Conservation (phyloP, 2,888 invertebrate species). For the Digitonthophagus gazella region DNA sequence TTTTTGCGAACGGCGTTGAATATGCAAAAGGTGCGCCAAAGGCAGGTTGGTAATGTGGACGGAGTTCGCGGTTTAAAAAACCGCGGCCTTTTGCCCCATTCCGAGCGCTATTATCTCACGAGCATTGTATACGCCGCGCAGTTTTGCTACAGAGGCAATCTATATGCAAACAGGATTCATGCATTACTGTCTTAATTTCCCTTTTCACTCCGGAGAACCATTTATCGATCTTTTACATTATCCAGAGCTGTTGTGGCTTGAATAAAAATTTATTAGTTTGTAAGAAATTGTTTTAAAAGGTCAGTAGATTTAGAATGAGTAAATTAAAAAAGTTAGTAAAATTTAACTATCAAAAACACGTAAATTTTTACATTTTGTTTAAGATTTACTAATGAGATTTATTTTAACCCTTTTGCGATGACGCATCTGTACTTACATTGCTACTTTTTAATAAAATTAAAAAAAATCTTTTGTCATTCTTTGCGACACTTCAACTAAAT, state of each 20-base stretch:
- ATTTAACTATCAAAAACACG: no score
- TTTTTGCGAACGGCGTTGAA: neutral
- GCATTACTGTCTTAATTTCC: neutral
- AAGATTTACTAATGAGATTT: no score
- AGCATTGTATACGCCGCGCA: neutral
- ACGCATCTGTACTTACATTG: no score
- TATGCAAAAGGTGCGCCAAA: neutral
- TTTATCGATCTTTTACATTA: neutral
- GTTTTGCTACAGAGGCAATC: neutral
- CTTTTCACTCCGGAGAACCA: neutral
- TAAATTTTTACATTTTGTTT: no score
- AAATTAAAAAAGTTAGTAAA: no score
- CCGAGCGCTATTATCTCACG: neutral
- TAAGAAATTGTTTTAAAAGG: no score
- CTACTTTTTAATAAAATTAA: no score
- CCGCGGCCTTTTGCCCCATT: neutral
- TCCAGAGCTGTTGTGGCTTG: neutral
- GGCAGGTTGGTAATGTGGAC: neutral
- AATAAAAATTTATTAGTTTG: neutral
- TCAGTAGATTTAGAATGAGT: no score
- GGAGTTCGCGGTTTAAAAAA: neutral
- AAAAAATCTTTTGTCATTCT: no score
- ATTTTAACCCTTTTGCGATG: no score
- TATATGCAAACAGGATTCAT: neutral
- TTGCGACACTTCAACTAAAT: no score